phyloP scores from a whole-genome alignment of 2,113 vertebrate species.

The Grus americana region DNA sequence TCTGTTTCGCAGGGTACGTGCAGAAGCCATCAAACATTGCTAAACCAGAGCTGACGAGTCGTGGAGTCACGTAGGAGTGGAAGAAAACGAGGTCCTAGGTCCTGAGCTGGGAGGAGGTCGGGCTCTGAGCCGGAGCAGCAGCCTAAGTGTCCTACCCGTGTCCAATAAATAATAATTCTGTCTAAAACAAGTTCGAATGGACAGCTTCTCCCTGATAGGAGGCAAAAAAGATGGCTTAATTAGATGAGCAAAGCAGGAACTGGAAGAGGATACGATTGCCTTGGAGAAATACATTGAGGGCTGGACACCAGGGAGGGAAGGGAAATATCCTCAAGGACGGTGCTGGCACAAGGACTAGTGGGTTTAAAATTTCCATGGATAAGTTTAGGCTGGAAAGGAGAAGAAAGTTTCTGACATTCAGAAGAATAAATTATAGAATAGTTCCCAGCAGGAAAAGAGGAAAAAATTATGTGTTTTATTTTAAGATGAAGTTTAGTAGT shows the following conservation, averaged over 20 bases:
- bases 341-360: neutral
- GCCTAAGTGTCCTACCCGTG: fast-evolving
- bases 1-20: neutral
- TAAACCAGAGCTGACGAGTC: fast-evolving
- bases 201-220: neutral
- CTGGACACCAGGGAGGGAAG: neutral
- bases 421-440: neutral
- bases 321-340: neutral
- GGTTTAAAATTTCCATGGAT: fast-evolving
- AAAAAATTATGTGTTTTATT: neutral
- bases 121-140: neutral
- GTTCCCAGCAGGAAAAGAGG: neutral
- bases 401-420: neutral
- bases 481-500: neutral
- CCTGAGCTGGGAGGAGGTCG: fast-evolving
- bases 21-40: neutral
- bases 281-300: fast-evolving
- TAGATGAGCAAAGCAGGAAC: neutral
- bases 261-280: neutral
- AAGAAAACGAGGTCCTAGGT: fast-evolving
- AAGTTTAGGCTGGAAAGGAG: neutral
- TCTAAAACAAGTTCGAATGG: neutral
- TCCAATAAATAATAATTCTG: neutral
- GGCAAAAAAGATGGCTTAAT: neutral
- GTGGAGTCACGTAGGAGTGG: fast-evolving